These are phyloP conservation scores for Panagrolaimus sp. DNA, from an alignment of 1,140 invertebrate genomes.

Conservation along the genomic window DNA sequence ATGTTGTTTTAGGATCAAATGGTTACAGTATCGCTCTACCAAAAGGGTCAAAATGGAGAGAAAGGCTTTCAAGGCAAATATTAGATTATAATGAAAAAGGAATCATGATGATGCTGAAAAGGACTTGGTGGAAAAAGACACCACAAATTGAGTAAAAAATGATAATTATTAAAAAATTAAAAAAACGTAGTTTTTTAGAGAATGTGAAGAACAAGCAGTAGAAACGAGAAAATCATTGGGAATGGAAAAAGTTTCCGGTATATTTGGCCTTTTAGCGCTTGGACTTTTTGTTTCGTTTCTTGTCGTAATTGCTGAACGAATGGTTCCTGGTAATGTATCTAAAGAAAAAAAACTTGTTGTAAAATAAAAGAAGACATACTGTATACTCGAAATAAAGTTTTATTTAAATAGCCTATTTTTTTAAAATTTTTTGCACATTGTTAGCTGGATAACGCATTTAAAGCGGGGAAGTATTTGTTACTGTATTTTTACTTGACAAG, in stretches of 20 bases:
- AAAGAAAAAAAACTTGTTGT: too few relatives aligned
- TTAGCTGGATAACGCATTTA: too few relatives aligned
- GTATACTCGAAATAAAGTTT: too few relatives aligned
- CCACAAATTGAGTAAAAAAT: conserved; percentile 29
- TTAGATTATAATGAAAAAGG: conserved; percentile 44
- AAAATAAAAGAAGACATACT: too few relatives aligned
- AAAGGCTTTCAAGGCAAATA: conserved; percentile 38
- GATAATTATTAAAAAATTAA: not conserved
- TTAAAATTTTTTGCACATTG: too few relatives aligned
- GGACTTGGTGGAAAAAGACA: conserved; percentile 44
- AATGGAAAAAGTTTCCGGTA: conserved; percentile 25
- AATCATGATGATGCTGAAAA: conserved; percentile 42
- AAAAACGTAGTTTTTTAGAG: conserved; percentile 11
- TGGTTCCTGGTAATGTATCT: too few relatives aligned
- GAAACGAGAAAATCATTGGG: conserved; percentile 27
- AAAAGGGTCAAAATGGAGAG: conserved; percentile 62
- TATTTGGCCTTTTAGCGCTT: conserved; percentile 19
- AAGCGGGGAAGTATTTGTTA: too few relatives aligned
- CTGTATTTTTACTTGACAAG: too few relatives aligned
- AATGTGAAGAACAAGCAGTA: conserved; percentile 20
- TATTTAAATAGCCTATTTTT: too few relatives aligned
- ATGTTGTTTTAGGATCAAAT: conserved; percentile 82
- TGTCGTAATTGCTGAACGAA: not conserved
- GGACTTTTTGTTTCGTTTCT: not conserved
- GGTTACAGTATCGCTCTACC: conserved; percentile 87